Base-by-base conservation (phyloP, 2,888 invertebrate genomes). In the Toxonevra muliebris region DNA sequence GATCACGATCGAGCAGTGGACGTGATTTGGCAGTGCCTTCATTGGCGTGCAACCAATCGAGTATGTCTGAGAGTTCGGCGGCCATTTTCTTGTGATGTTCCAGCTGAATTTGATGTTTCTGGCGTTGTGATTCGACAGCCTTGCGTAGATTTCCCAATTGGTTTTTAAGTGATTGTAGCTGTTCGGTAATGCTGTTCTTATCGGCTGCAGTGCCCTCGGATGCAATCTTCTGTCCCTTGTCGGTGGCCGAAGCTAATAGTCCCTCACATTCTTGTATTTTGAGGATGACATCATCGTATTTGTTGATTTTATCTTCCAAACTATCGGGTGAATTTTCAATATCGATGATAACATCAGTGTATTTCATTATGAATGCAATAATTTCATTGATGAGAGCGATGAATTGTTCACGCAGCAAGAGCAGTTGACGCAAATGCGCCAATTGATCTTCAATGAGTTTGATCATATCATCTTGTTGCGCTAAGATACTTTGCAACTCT, bases 181-280 rank as follows among this genome's bases (percentile, higher is more conserved):
- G 92, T 80, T 95, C 94, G 1, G 94, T 95, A 8, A 97, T 92
- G 74, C 91, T 91, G 76, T 96, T 96, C 76, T 93, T 89, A 76
- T 96, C 96, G 17, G 93, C 92, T 0, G 93, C 91, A 2, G 94
- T 92, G 53, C 96, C 95, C 85, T 97, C 96, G 0, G 92, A 92
- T 0, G 95, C 95, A 43, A 97, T 96, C 83, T 95, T 94, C 79
- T 95, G 94, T 0, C 96, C 97, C 82, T 96, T 96, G 79, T 97
- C 97, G 13, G 91, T 91, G 0, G 96, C 95, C 7, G 93, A 91
- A 0, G 95, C 93, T 10, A 97, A 85, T 45, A 93, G 87, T 11
- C 95, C 96, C 84, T 96, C 96, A 81, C 94, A 95, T 77, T 95
- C 95, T 86, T 95, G 95, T 63, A 96, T 94, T 80, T 93, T 94